Evolutionary conservation across 2,113 vertebrate species (phyloP).

Genomic region (Ptyas mucosa): DNA sequence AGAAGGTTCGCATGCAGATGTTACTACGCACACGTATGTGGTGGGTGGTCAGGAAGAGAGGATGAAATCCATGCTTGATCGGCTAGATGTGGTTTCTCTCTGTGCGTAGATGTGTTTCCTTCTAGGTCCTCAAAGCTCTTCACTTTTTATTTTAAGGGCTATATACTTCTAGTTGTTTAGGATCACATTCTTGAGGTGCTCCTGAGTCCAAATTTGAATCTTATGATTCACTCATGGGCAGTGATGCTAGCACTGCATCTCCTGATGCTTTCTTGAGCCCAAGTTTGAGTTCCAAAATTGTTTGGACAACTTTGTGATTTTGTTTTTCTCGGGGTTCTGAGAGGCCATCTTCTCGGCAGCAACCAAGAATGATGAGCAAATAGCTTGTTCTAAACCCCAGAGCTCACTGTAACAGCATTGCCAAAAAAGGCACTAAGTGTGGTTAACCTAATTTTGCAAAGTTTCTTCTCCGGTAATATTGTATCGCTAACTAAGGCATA

Average conservation of each 20-base stretch:
- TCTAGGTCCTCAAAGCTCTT: neutral
- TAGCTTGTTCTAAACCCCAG: neutral
- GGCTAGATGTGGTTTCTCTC: neutral
- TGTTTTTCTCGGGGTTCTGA: neutral
- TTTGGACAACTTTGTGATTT: neutral
- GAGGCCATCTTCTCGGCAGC: neutral
- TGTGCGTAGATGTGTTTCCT: neutral
- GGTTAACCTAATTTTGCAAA: no score
- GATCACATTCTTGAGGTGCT: neutral
- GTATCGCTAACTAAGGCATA: no score
- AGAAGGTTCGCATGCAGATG: neutral
- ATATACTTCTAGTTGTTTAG: neutral
- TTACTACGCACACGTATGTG: no score
- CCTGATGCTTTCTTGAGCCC: neutral
- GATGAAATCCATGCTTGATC: neutral
- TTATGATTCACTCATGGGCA: neutral
- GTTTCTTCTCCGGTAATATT: no score
- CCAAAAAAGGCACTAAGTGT: no score
- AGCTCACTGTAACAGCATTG: no score
- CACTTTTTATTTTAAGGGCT: neutral
- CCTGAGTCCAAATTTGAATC: neutral
- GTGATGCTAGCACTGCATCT: neutral
- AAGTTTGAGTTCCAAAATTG: neutral
- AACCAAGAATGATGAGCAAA: neutral
- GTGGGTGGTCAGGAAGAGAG: neutral